Evolutionary conservation across 2,113 vertebrate genomes (phyloP).

Genomic region (Chionodraco myersi): DNA sequence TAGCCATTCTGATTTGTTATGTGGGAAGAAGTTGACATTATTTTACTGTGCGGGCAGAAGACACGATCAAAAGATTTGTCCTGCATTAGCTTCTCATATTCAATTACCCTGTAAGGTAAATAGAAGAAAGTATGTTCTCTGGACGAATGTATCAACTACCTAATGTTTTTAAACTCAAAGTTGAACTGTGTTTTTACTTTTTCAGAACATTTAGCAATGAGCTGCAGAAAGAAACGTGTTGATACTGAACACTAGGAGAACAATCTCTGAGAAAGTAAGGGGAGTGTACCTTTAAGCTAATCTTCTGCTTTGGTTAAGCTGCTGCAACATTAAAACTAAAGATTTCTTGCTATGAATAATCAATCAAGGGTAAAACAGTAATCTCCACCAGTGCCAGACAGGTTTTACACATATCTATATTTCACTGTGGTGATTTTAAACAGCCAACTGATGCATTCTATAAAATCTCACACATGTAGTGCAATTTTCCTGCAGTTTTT

Average conservation of each 20-base stretch:
- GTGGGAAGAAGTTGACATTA: neutral
- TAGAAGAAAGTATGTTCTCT: neutral
- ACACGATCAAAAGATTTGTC: neutral
- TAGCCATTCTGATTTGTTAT: neutral
- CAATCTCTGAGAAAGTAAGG: neutral
- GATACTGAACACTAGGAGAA: neutral
- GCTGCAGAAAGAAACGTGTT: neutral
- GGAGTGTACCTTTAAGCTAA: slow-evolving; percentile 9
- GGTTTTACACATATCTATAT: slow-evolving; percentile 17
- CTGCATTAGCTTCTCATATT: neutral
- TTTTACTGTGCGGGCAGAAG: neutral
- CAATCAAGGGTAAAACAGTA: slow-evolving; percentile 22
- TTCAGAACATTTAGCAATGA: neutral
- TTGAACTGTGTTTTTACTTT: neutral
- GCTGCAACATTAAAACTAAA: slow-evolving; percentile 10
- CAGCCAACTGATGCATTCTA: slow-evolving; percentile 10
- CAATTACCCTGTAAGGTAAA: neutral
- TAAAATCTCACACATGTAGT: neutral
- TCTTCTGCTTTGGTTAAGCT: slow-evolving; percentile 18
- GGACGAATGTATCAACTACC: neutral
- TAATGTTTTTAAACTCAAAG: neutral
- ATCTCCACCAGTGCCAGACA: slow-evolving; percentile 23
- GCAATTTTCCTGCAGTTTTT: neutral
- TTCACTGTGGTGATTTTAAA: slow-evolving; percentile 19
- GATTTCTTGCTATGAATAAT: slow-evolving; percentile 31